phyloP scores from a whole-genome alignment of 2,888 invertebrate genomes.

The Yponomeuta malinellus region DNA sequence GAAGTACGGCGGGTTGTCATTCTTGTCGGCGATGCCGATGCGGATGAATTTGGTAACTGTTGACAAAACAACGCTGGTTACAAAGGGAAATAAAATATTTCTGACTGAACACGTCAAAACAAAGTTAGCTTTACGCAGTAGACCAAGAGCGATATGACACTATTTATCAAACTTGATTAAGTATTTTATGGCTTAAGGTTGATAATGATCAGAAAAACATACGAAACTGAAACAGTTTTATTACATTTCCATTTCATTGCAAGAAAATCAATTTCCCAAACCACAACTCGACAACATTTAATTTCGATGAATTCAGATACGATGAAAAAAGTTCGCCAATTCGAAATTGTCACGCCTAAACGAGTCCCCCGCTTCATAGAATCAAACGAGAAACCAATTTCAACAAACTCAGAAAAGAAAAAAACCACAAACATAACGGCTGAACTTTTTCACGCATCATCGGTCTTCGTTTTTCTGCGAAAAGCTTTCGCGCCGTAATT shows the following conservation, averaged over 20 bases:
- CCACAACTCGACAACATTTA: slow-evolving; percentile 1
- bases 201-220: background rate
- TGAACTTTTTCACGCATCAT: slow-evolving; percentile 23
- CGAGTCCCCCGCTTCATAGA: slow-evolving; percentile 27
- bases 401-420: slow-evolving; percentile 30
- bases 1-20: slow-evolving; percentile 99
- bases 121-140: too few relatives aligned
- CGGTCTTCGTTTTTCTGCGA: slow-evolving; percentile 28
- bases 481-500: slow-evolving; percentile 30
- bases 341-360: slow-evolving; percentile 39
- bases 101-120: too few relatives aligned
- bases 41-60: slow-evolving; percentile 99
- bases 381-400: slow-evolving; percentile 26
- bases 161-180: too few relatives aligned
- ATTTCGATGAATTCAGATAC: slow-evolving; percentile 6
- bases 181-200: too few relatives aligned
- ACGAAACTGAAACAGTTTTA: background rate
- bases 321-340: slow-evolving; percentile 31
- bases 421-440: slow-evolving; percentile 21
- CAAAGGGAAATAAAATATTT: background rate
- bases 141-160: background rate
- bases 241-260: background rate
- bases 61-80: slow-evolving; percentile 48
- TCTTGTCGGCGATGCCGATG: slow-evolving; percentile 98
- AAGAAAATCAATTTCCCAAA: background rate